These are phyloP conservation scores for Mobula birostris DNA, from an alignment of 2,113 vertebrate species.

Conservation along the genomic window DNA sequence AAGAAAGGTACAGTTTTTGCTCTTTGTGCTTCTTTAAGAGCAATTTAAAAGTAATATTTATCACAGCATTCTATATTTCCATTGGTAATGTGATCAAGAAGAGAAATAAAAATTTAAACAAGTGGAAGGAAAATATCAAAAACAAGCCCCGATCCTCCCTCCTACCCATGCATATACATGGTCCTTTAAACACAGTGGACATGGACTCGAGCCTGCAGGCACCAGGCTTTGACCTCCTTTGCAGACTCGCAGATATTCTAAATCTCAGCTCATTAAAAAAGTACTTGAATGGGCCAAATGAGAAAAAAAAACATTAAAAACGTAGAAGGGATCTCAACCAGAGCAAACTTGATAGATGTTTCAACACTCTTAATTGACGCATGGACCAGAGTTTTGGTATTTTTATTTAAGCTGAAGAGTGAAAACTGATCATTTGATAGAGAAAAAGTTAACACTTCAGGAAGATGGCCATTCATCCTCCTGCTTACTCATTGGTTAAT, in stretches of 20 bases:
- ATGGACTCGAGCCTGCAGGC: no score
- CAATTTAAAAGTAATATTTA: neutral
- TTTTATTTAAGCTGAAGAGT: neutral
- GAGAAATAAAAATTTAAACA: neutral
- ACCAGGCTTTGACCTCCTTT: no score
- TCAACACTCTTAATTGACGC: neutral
- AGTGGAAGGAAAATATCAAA: neutral
- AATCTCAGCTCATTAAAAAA: no score
- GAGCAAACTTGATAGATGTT: neutral
- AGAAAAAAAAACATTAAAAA: no score
- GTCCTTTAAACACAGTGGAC: no score
- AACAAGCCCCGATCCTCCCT: no score
- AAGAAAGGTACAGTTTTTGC: neutral
- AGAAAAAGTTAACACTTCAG: neutral
- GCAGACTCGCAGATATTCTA: no score
- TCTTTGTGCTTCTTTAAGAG: neutral
- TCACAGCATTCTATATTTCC: neutral
- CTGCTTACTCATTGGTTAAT: no score
- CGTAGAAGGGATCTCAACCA: neutral
- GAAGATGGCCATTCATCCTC: neutral
- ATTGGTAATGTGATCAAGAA: neutral
- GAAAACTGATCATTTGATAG: neutral
- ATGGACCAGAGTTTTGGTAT: neutral
- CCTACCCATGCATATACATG: no score
- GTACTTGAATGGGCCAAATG: no score